Conservation (phyloP, 2,797 vertebrate genomes). For the Australoheros facetus region DNA sequence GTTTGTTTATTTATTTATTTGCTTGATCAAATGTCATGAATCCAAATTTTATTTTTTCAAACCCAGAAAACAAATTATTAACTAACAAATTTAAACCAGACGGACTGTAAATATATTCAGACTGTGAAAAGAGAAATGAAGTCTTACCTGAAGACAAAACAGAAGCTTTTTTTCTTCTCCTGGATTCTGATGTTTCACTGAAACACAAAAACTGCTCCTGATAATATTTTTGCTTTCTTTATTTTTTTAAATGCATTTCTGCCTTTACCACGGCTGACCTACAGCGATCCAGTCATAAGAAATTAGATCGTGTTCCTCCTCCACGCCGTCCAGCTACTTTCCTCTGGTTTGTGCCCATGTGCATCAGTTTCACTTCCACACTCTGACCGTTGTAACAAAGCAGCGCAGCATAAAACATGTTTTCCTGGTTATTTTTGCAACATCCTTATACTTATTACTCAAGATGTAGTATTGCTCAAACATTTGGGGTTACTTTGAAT, state of each 20-base stretch:
- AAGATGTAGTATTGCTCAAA: neutral
- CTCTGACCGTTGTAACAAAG: neutral
- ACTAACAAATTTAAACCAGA: neutral
- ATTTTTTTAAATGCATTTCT: neutral
- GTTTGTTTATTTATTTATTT: too few species aligned
- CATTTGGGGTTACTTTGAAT: neutral
- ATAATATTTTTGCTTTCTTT: neutral
- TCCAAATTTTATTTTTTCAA: neutral
- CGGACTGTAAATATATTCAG: neutral
- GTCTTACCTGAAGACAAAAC: constrained; percentile 22
- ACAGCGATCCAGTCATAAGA: neutral
- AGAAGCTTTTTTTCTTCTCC: neutral
- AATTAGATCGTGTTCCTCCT: neutral
- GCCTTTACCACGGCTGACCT: neutral
- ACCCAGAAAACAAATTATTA: neutral
- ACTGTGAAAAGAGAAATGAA: neutral
- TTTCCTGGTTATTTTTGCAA: constrained; percentile 2
- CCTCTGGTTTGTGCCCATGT: neutral
- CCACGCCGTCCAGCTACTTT: neutral
- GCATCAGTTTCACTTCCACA: constrained; percentile 4
- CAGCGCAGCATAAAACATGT: neutral
- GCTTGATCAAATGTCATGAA: neutral
- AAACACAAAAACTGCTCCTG: neutral
- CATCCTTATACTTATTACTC: neutral
- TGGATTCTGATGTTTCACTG: neutral